These are phyloP conservation scores for Monodelphis domestica DNA, from an alignment of 2,797 vertebrate genomes.

Conservation along the genomic window DNA sequence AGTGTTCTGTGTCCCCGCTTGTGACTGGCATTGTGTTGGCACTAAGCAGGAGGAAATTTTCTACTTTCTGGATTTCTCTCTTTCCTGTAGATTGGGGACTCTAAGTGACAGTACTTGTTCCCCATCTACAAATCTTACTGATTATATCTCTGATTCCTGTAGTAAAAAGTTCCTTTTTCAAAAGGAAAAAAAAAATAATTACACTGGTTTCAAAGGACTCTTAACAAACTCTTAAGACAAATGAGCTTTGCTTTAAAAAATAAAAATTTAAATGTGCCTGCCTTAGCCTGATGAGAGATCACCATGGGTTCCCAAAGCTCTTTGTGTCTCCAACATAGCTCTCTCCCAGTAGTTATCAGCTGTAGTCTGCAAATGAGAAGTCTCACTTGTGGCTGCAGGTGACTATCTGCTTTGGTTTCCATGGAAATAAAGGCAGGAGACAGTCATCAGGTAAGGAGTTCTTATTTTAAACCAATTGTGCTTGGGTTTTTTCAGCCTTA, in stretches of 20 bases:
- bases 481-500: not conserved
- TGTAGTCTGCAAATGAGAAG: not conserved
- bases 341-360: not conserved
- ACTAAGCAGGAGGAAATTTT: slow-evolving; percentile 32
- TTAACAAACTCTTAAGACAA: slow-evolving; percentile 29
- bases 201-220: slow-evolving; percentile 20
- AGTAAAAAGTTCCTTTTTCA: slow-evolving; percentile 45
- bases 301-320: slow-evolving; percentile 55
- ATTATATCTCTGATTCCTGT: slow-evolving; percentile 10
- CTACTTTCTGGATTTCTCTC: slow-evolving; percentile 39
- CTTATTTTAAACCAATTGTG: not conserved
- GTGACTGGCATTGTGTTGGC: not conserved
- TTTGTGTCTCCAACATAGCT: slow-evolving; percentile 18
- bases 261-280: slow-evolving; percentile 56
- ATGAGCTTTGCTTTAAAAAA: slow-evolving; percentile 74
- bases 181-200: not conserved
- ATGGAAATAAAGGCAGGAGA: not conserved
- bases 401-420: slow-evolving; percentile 2
- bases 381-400: slow-evolving; percentile 35
- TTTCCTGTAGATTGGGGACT: not conserved
- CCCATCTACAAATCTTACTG: not conserved
- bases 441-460: not conserved
- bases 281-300: slow-evolving; percentile 52
- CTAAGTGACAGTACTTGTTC: slow-evolving; percentile 32
- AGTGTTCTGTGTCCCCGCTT: not conserved